phyloP scores from a whole-genome alignment of 1,140 invertebrate species.

The Temnothorax curvispinosus region DNA sequence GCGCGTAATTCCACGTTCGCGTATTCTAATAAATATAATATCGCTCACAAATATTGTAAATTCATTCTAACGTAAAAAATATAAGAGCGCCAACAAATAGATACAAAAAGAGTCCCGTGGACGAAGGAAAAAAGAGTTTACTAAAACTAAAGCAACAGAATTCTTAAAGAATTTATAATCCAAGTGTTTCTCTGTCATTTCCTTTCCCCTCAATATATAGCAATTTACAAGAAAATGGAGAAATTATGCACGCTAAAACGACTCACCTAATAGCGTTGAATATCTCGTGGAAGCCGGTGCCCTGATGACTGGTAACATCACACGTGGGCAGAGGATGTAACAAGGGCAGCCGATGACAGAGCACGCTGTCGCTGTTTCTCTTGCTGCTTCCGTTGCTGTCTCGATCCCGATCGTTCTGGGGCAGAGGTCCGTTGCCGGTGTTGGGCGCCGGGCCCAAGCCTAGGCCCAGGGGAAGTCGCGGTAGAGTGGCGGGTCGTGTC shows the following conservation, averaged over 20 bases:
- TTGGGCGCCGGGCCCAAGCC: conserved; percentile 75
- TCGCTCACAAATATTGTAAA: neutral
- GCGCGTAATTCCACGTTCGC: neutral
- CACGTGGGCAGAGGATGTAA: conserved; percentile 86
- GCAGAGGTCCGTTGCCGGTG: conserved; percentile 73
- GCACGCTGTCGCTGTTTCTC: conserved; percentile 86
- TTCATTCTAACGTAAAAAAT: neutral
- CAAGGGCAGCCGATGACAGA: conserved; percentile 86
- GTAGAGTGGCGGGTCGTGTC: conserved; percentile 83
- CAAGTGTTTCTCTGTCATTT: neutral
- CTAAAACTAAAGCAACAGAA: neutral
- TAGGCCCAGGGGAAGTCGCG: conserved; percentile 83
- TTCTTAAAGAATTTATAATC: no score
- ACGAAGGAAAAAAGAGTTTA: neutral
- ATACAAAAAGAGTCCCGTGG: neutral
- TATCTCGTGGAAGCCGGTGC: conserved; percentile 85
- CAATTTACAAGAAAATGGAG: neutral
- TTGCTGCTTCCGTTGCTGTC: conserved; percentile 84
- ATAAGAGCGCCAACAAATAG: neutral
- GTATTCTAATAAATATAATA: conserved; percentile 19
- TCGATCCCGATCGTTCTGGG: conserved; percentile 76
- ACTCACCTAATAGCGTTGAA: conserved; percentile 82
- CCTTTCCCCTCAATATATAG: neutral
- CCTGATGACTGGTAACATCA: conserved; percentile 84
- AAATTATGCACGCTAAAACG: neutral